Evolutionary conservation across 2,797 vertebrate species (phyloP).

Genomic region (Xiphophorus birchmanni): DNA sequence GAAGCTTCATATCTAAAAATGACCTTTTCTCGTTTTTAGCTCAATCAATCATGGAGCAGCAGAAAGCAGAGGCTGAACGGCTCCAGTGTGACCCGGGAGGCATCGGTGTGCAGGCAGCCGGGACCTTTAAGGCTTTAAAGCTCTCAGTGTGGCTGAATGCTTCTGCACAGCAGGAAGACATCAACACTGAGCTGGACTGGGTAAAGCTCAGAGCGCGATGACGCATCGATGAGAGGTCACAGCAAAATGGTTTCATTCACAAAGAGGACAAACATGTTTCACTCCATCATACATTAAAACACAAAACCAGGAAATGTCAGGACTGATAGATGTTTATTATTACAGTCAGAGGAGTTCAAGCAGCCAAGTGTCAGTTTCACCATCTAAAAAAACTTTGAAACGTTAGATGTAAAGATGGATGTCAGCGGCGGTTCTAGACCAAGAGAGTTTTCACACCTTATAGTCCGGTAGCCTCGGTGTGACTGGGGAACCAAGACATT

Average conservation of each 20-base stretch:
- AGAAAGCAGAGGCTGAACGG: conserved; percentile 39
- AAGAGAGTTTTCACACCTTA: no score
- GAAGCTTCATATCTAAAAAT: conserved; percentile 36
- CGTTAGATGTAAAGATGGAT: background rate
- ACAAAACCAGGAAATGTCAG: no score
- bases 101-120: conserved; percentile 33
- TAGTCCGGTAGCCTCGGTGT: background rate
- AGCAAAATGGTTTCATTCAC: no score
- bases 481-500: no score
- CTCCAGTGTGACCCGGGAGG: conserved; percentile 19
- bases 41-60: conserved; percentile 55
- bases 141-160: conserved; percentile 37
- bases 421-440: background rate
- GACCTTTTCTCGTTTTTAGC: conserved; percentile 61
- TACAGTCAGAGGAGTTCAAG: background rate
- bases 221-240: background rate
- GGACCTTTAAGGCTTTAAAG: conserved; percentile 55
- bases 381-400: background rate
- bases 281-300: background rate
- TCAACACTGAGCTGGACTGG: conserved; percentile 31
- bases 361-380: background rate
- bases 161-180: conserved; percentile 28
- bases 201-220: background rate
- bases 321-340: background rate
- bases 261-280: background rate